Percentiles rank a stretch among this genome's conserved stretches.
Evolutionary conservation across 2,113 vertebrate species (phyloP).

Genomic region (Mugil cephalus): DNA sequence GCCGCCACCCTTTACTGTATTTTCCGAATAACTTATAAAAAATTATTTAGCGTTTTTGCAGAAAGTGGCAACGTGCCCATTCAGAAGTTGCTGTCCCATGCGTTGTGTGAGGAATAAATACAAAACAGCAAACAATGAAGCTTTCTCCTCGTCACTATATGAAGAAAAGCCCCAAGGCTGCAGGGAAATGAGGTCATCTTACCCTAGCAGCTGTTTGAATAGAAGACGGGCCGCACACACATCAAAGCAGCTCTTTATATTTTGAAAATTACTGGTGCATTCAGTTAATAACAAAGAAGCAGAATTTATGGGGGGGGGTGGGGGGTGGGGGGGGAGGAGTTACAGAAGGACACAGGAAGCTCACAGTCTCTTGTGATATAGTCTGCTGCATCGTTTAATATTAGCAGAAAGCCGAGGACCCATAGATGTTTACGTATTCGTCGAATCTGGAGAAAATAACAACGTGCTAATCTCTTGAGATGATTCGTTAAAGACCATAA

Average conservation of each 20-base stretch:
- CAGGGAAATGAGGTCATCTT: conserved; percentile 66
- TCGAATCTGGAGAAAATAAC: conserved; percentile 28
- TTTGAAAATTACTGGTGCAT: conserved; percentile 21
- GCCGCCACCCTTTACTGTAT: no score
- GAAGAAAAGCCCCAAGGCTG: conserved; percentile 55
- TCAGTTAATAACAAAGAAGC: conserved; percentile 7
- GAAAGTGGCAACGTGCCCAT: conserved; percentile 1
- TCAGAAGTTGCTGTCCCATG: conserved; percentile 3
- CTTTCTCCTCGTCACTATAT: conserved; percentile 50
- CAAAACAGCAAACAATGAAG: conserved; percentile 55
- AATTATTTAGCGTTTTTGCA: neutral
- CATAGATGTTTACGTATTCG: conserved; percentile 17
- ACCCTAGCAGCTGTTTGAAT: conserved; percentile 63
- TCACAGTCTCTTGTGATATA: neutral
- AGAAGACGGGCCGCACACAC: conserved; percentile 32
- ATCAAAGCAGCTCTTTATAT: conserved; percentile 33
- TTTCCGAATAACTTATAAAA: neutral
- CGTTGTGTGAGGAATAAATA: conserved; percentile 17
- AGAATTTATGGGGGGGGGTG: neutral
- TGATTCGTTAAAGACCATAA: conserved; percentile 47
- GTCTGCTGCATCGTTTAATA: conserved; percentile 26
- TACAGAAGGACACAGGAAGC: no score
- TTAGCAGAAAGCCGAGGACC: conserved; percentile 28
- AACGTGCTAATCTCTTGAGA: conserved; percentile 41
- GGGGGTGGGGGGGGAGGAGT: no score